Percentiles rank a stretch among this genome's conserved stretches.
These are phyloP conservation scores for Drosophila parvula DNA, from an alignment of 1,140 invertebrate genomes.

Conservation along the genomic window DNA sequence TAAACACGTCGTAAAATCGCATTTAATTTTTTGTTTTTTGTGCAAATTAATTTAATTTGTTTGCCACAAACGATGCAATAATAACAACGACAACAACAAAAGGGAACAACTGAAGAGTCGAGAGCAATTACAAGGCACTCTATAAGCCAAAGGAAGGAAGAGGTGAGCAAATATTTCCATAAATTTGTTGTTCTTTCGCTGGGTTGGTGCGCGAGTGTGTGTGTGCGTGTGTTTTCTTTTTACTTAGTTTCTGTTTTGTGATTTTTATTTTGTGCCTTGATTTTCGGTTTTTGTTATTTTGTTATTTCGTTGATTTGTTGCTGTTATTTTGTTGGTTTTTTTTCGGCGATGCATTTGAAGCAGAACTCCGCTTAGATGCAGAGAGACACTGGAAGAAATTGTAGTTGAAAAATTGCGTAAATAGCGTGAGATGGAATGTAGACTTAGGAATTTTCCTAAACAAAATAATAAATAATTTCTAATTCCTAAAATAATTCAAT, in stretches of 20 bases:
- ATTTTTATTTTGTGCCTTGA: constrained; percentile 1
- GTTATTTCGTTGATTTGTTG: constrained; percentile 12
- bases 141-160: constrained; percentile 62
- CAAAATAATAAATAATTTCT: too few relatives aligned
- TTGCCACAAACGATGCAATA: constrained; percentile 13
- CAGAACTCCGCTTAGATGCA: neutral
- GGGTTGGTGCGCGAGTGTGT: neutral
- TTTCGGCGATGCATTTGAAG: constrained; percentile 24
- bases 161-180: constrained; percentile 64
- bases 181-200: constrained; percentile 48
- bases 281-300: constrained; percentile 32
- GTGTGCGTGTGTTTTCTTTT: neutral
- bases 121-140: constrained; percentile 57
- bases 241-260: neutral
- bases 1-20: constrained; percentile 24
- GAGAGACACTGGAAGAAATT: neutral
- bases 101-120: constrained; percentile 32
- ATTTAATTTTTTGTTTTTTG: constrained; percentile 1
- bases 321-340: neutral
- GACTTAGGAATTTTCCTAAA: too few relatives aligned
- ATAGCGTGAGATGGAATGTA: too few relatives aligned
- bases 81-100: constrained; percentile 2
- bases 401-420: neutral
- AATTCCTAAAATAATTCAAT: too few relatives aligned
- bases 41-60: constrained; percentile 18